Evolutionary conservation across 2,888 invertebrate genomes (phyloP).

Genomic region (Willowsia nigromaculata): DNA sequence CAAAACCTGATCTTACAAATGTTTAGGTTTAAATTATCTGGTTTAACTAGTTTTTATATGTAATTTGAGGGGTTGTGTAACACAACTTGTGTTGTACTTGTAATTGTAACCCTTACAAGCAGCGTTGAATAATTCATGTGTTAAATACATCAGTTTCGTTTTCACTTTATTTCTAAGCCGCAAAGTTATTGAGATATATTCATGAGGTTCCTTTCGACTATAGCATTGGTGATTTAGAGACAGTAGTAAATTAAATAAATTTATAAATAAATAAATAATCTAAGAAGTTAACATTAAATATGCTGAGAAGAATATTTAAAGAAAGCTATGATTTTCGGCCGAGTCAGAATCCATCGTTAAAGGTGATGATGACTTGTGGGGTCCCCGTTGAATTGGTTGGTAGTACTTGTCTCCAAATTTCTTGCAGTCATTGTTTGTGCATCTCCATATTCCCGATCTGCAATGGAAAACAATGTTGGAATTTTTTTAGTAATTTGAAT

Average conservation of each 20-base stretch:
- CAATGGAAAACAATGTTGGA: background rate
- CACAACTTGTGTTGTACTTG: no score
- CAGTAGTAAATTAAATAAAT: background rate
- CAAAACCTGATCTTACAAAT: background rate
- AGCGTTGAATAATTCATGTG: no score
- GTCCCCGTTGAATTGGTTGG: conserved; percentile 57
- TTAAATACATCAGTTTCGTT: no score
- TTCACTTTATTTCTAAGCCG: no score
- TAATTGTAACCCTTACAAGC: no score
- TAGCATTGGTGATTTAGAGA: no score
- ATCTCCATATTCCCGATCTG: conserved; percentile 75
- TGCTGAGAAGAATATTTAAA: conserved; percentile 16
- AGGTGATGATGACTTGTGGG: background rate
- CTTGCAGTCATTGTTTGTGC: conserved; percentile 76
- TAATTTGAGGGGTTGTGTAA: no score
- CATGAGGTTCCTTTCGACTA: no score
- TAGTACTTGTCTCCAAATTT: conserved; percentile 75
- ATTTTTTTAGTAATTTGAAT: no score
- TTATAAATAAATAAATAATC: conserved; percentile 28
- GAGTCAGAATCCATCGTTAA: conserved; percentile 55
- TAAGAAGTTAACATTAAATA: background rate
- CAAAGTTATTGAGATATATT: no score
- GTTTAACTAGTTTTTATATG: no score
- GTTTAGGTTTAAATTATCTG: no score
- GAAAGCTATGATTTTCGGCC: conserved; percentile 60